phyloP scores from a whole-genome alignment of 2,888 invertebrate species.

The Scaptomyza flava region DNA sequence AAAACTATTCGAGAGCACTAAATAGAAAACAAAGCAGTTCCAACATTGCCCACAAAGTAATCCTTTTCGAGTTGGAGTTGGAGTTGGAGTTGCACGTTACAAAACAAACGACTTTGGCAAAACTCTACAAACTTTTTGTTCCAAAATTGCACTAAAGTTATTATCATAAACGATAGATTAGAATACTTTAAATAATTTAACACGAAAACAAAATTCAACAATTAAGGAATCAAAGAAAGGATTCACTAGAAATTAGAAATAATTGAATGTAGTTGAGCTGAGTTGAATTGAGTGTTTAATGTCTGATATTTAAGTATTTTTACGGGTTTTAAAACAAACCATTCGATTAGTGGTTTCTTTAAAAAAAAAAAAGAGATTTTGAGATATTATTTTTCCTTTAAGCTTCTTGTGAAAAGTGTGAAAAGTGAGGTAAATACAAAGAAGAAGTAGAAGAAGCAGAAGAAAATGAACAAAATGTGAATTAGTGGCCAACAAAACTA shows the following conservation, averaged over 20 bases:
- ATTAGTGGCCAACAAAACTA: constrained; percentile 74
- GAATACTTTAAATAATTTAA: constrained; percentile 8
- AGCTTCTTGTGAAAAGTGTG: not conserved
- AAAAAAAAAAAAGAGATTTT: too few relatives aligned
- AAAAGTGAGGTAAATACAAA: not conserved
- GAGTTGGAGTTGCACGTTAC: not conserved
- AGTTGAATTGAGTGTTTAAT: too few relatives aligned
- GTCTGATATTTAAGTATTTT: too few relatives aligned
- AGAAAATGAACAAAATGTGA: constrained; percentile 59
- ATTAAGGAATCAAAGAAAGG: not conserved
- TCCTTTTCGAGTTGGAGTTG: not conserved
- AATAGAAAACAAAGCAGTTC: constrained; percentile 28
- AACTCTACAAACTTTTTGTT: constrained; percentile 1
- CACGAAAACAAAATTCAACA: not conserved
- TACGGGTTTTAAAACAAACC: too few relatives aligned
- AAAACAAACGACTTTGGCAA: not conserved
- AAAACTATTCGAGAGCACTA: constrained; percentile 30
- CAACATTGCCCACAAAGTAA: constrained; percentile 11
- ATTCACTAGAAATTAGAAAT: not conserved
- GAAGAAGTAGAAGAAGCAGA: not conserved
- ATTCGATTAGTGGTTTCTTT: too few relatives aligned
- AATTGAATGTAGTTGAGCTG: not conserved
- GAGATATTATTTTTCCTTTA: too few relatives aligned
- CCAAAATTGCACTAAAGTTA: not conserved
- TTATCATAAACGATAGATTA: constrained; percentile 4